phyloP scores from a whole-genome alignment of 2,113 vertebrate species.

The Actenoides hombroni region DNA sequence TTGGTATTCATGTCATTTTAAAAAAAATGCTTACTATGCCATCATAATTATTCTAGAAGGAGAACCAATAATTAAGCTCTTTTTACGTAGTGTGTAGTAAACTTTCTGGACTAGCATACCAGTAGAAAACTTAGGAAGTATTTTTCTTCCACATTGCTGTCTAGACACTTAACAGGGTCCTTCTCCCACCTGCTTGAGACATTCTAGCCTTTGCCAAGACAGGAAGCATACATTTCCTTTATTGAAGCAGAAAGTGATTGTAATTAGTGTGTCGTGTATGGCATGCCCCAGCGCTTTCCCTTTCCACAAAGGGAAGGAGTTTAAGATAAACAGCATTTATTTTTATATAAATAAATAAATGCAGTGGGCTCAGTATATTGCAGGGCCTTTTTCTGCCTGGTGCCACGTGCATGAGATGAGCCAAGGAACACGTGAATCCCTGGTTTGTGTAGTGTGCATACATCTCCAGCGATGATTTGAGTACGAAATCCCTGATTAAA shows the following conservation, averaged over 20 bases:
- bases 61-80: not conserved
- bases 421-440: not conserved
- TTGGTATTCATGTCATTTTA: not conserved
- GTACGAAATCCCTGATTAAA: not conserved
- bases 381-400: not conserved
- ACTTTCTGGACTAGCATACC: not conserved
- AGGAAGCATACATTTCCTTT: constrained; percentile 61
- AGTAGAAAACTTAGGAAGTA: not conserved
- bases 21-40: not conserved
- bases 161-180: not conserved
- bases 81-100: not conserved
- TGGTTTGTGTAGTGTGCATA: not conserved
- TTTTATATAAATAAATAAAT: not conserved
- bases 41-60: not conserved
- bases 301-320: not conserved
- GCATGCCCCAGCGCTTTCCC: not conserved
- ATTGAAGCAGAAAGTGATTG: constrained; percentile 56
- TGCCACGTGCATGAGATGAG: not conserved
- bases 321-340: not conserved
- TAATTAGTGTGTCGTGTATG: constrained; percentile 40
- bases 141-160: not conserved
- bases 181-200: constrained; percentile 7
- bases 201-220: constrained; percentile 25
- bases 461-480: not conserved
- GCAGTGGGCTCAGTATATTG: not conserved